These are phyloP conservation scores for Platycnemis pennipes DNA, from an alignment of 2,888 invertebrate species.

Conservation along the genomic window DNA sequence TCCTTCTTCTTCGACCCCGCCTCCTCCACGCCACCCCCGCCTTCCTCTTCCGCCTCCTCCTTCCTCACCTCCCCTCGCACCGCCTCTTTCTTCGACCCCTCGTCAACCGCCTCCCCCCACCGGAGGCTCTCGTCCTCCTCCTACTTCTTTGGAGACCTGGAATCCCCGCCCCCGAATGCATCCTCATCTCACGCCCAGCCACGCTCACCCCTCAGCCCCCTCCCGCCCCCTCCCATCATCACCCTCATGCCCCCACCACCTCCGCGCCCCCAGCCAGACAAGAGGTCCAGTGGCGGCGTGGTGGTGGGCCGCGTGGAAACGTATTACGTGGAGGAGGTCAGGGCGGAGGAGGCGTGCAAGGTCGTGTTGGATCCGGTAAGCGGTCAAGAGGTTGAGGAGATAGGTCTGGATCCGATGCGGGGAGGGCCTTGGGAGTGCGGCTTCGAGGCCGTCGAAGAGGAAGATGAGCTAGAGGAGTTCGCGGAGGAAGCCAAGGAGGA, in stretches of 20 bases:
- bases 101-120: constrained; percentile 46
- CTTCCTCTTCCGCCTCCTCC: constrained; percentile 46
- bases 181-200: neutral
- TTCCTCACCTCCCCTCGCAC: constrained; percentile 59
- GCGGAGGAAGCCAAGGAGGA: constrained; percentile 56
- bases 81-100: constrained; percentile 50
- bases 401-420: constrained; percentile 49
- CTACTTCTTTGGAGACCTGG: constrained; percentile 52
- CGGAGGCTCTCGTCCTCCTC: constrained; percentile 43
- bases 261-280: constrained; percentile 50
- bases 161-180: neutral
- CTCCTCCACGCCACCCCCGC: constrained; percentile 39
- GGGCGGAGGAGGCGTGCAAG: constrained; percentile 87
- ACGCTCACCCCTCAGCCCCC: constrained; percentile 44
- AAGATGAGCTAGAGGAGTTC: constrained; percentile 50
- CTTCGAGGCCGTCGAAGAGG: constrained; percentile 57
- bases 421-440: constrained; percentile 49
- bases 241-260: constrained; percentile 48
- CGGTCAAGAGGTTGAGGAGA: constrained; percentile 52
- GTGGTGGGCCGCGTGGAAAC: constrained; percentile 89
- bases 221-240: constrained; percentile 56
- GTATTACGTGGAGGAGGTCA: constrained; percentile 88
- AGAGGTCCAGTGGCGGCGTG: neutral
- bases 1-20: constrained; percentile 61
- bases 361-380: constrained; percentile 79